Conservation (phyloP, 2,113 vertebrate species). For the Rousettus leschenaultii region DNA sequence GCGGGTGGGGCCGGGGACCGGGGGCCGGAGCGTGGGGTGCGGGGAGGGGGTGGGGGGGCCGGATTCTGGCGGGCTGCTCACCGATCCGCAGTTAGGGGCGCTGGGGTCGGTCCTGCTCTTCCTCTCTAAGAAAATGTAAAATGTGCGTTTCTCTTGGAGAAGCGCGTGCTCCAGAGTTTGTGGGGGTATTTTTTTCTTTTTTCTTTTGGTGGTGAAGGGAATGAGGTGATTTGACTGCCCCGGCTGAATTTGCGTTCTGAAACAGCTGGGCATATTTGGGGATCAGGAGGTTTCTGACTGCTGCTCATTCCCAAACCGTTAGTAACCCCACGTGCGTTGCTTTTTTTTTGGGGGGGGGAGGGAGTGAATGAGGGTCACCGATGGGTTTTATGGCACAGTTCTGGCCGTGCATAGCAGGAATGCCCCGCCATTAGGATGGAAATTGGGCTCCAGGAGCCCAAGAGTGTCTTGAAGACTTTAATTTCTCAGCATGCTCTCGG, state of each 20-base stretch:
- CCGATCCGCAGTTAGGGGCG: not conserved
- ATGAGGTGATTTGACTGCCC: not conserved
- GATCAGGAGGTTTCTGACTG: not conserved
- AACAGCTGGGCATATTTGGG: not conserved
- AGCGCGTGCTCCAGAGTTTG: not conserved
- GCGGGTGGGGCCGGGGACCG: not conserved
- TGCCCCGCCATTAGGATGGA: not conserved
- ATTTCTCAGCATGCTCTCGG: not conserved
- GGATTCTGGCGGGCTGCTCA: not conserved
- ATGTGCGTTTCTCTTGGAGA: not conserved
- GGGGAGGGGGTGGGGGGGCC: not conserved
- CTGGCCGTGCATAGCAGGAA: not conserved
- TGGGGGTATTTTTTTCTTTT: too few species aligned
- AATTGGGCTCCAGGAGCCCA: not conserved
- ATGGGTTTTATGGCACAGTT: not conserved
- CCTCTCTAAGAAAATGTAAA: not conserved
- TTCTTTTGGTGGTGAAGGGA: not conserved
- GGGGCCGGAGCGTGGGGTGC: not conserved
- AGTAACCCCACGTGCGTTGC: not conserved
- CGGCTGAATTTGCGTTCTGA: not conserved
- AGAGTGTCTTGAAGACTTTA: not conserved
- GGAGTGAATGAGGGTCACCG: not conserved
- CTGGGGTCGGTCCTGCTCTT: not conserved
- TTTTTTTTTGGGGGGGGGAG: not conserved
- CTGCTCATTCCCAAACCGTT: not conserved